Evolutionary conservation across 92 coral and sea anemone genomes (phyloP), one percentile per base, ranked within the genome.

Genomic region (Palythoa grandiflora): DNA sequence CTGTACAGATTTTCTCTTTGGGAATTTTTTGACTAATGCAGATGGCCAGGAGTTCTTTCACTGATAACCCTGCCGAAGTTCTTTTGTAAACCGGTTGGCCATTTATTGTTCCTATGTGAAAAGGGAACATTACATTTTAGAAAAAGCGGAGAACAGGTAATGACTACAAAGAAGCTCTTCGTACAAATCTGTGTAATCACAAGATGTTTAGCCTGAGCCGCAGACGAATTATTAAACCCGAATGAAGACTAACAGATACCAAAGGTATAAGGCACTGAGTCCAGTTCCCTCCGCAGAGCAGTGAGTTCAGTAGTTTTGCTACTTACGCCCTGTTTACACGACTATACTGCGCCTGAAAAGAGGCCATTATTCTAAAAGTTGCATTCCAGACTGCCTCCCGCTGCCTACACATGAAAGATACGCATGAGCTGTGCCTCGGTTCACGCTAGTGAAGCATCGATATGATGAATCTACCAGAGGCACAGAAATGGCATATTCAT

Each of bases 11-110:
- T 54, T 86, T 85, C 11, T 85, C 74, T 10, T 38, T 15, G 12
- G 90, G 88, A 15, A 89, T 75, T 28, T 79, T 57, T 57, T 80
- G 75, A 5, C 87, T 80, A 35, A 92, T 66, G 63, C 94, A 92
- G 61, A 92, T 89, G 57, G 83, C 66, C 15, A 92, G 14, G 19
- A 92, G 80, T 85, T 92, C 85, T 73, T 72, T 59, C 84, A 48
- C 57, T 15, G 92, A 35, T n/a, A 89, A 52, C 36, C 94, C 94
- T 13, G 40, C 59, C 39, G 16, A 9, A 10, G 85, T 36, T 39
- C 73, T 40, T 40, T 81, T 75, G 84, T 77, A 92, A 16, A 89
- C 88, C 10, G 94, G 92, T 35, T 21, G 65, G 14, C 66, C 80
- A 76, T 54, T 50, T 50, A 76, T 52, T 50, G 63, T 51, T 50